These are phyloP conservation scores for Heliocidaris erythrogramma DNA, from an alignment of 35 echinoderm and acorn worm genomes.

Conservation along the genomic window DNA sequence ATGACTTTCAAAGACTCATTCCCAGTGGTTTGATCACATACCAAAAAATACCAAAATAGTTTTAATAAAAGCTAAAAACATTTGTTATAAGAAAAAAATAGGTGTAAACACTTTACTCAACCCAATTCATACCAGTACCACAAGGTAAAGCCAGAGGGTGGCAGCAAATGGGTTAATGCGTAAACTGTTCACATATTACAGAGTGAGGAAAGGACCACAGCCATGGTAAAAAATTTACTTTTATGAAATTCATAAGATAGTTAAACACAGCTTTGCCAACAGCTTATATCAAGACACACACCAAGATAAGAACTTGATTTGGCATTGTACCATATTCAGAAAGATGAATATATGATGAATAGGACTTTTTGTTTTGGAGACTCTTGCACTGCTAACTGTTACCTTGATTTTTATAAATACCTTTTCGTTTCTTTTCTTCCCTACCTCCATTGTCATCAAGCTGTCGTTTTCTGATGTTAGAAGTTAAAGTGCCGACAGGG, in stretches of 20 bases:
- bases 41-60: neutral
- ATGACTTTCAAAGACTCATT: conserved; percentile 17
- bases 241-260: neutral
- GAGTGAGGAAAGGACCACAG: neutral
- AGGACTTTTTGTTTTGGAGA: conserved; percentile 2
- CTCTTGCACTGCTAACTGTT: neutral
- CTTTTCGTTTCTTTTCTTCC: conserved; percentile 12
- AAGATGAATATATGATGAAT: neutral
- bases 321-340: neutral
- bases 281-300: neutral
- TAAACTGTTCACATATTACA: neutral
- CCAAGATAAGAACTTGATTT: no score
- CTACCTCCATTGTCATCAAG: conserved; percentile 51
- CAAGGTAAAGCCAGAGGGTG: neutral
- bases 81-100: neutral
- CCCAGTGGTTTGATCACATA: neutral
- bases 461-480: conserved; percentile 66
- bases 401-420: neutral
- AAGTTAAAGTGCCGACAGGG: conserved; percentile 61
- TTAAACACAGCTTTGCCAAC: neutral
- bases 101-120: neutral
- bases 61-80: neutral
- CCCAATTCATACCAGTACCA: neutral
- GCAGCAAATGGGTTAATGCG: neutral
- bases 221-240: neutral